Conservation (phyloP, 92 coral and sea anemone species). For the Siderastrea siderea region DNA sequence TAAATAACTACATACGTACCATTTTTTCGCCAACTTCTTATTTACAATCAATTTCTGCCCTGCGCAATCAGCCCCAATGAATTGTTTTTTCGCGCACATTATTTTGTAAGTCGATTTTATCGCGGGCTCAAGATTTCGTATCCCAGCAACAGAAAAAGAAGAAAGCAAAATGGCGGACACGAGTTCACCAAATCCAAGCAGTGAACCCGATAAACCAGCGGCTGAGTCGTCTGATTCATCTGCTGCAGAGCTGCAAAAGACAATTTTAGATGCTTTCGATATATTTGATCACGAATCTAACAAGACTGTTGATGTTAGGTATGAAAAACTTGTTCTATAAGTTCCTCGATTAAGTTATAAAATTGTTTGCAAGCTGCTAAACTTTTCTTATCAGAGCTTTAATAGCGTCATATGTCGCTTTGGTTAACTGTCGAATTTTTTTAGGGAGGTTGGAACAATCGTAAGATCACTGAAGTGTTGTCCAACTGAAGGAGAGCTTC, state of each 20-base stretch:
- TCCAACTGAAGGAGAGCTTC: slow-evolving; percentile 99
- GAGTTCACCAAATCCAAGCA: slow-evolving; percentile 52
- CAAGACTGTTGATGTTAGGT: slow-evolving; percentile 99
- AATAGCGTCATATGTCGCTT: background rate
- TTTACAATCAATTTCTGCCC: background rate
- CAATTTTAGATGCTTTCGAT: slow-evolving; percentile 94
- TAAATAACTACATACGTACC: slow-evolving; percentile 6
- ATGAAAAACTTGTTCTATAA: background rate
- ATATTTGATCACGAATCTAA: slow-evolving; percentile 99
- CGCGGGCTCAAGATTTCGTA: slow-evolving; percentile 26
- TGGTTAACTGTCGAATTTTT: background rate
- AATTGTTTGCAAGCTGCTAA: background rate
- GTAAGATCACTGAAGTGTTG: slow-evolving; percentile 97
- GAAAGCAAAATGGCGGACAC: slow-evolving; percentile 93
- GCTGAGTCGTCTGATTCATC: slow-evolving; percentile 84
- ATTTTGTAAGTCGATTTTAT: background rate
- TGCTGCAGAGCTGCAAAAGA: slow-evolving; percentile 94
- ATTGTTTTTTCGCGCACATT: slow-evolving; percentile 1
- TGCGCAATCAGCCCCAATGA: background rate
- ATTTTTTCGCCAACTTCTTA: background rate
- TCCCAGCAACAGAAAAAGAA: slow-evolving; percentile 54
- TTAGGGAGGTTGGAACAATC: slow-evolving; percentile 98
- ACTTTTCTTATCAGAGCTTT: too few species aligned
- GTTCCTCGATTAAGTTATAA: background rate
- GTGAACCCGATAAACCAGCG: slow-evolving; percentile 75